Evolutionary conservation across 2,888 invertebrate species (phyloP).

Genomic region (Athalia cordata): DNA sequence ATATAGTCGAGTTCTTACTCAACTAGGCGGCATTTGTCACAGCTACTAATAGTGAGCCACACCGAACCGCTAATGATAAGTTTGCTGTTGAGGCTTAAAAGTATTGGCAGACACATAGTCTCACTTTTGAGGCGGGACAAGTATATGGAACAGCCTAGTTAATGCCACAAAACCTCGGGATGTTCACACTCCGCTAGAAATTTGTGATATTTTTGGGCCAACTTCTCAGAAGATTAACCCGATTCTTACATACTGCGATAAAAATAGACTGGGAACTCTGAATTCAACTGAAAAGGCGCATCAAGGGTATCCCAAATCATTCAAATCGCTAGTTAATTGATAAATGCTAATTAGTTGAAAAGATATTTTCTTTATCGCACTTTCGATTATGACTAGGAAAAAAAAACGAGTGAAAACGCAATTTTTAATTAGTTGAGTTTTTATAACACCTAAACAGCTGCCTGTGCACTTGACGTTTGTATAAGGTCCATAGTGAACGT

Average conservation of each 20-base stretch:
- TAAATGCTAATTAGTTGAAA: not conserved
- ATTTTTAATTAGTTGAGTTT: too few species aligned
- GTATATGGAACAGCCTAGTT: slow-evolving; percentile 45
- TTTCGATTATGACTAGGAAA: too few species aligned
- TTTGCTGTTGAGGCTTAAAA: slow-evolving; percentile 7
- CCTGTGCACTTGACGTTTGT: not conserved
- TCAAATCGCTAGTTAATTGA: not conserved
- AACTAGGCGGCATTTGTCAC: slow-evolving; percentile 37
- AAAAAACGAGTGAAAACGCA: too few species aligned
- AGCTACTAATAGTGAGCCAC: slow-evolving; percentile 37
- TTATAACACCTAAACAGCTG: too few species aligned
- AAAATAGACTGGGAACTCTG: slow-evolving; percentile 65
- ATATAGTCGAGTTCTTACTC: slow-evolving; percentile 35
- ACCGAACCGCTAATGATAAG: slow-evolving; percentile 17
- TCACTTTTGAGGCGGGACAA: slow-evolving; percentile 1
- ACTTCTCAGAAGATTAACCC: slow-evolving; percentile 69
- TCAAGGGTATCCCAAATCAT: slow-evolving; percentile 29
- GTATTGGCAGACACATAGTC: slow-evolving; percentile 42
- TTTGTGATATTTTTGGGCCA: slow-evolving; percentile 67
- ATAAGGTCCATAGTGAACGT: not conserved
- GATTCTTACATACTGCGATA: slow-evolving; percentile 66
- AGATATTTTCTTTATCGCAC: not conserved
- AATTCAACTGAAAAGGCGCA: slow-evolving; percentile 34
- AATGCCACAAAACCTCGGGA: slow-evolving; percentile 51
- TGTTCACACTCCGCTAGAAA: slow-evolving; percentile 59